Base-by-base conservation (phyloP, 2,888 invertebrate species). In the Cylloceria caligata region DNA sequence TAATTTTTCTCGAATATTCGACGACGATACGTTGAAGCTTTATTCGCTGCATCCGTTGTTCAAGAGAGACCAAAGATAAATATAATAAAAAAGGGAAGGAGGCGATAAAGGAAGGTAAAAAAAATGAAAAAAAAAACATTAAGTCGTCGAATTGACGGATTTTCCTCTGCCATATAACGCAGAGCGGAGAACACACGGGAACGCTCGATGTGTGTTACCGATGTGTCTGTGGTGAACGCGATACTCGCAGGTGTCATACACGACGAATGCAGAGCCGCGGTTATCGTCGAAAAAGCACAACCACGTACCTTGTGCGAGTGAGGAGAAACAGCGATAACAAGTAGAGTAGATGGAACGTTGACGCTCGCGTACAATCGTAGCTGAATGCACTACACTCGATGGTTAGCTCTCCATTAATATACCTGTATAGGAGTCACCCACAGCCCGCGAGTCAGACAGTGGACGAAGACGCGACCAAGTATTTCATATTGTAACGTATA, bases 251-350 rank as follows among this genome's bases (percentile, higher is more conserved):
- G 71, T 72, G 72, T 60, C 60, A 47, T 34, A 11, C 45, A 57
- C 49, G 24, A 36, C 52, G 42, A 65, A 13, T 2, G 13, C 45
- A 42, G 45, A 60, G 52, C 42, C 36, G 11, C 7, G n/a, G 24
- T 45, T n/a, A 7, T 27, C 5, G 24, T 11, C 47, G 49, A 45
- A 34, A 27, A 16, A 60, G 24, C 24, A 49, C 24, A 9, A 52
- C 4, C 68, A 85, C 88, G 77, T 88, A 89, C 88, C 88, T 88
- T 85, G 86, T 86, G 89, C 88, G 87, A 88, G 88, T 86, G 85
- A 83, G 86, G 85, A 86, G 85, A 88, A 88, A 85, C 87, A 86
- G 87, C 24, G 86, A 87, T 85, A 85, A 84, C 79, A 84, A 83
- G 68, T 45, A 11, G n/a, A 42, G 13, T n/a, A 27, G 30, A 55